Base-by-base conservation (phyloP, 2,113 vertebrate species). In the Tyto alba region DNA sequence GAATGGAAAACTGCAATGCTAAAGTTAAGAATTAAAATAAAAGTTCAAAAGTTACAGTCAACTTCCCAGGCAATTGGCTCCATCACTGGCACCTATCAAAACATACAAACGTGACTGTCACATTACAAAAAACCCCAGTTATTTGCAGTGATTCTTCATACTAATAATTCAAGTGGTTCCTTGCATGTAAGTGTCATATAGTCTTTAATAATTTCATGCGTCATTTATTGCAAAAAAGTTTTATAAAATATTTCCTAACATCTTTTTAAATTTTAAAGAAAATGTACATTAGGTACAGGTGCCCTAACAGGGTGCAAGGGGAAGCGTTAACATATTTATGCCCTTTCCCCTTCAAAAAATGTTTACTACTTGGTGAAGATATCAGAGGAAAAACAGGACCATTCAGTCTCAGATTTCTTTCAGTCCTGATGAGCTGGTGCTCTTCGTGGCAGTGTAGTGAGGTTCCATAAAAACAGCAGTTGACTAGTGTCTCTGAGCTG, bases 401-500 rank as follows among this genome's bases (percentile, higher is more conserved):
- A 95, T 77, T 97, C 94, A 96, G 97, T 98, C 98, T 97, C 98
- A 97, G 92, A 94, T 96, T 95, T 95, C 97, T 92, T 93, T 97
- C 97, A 91, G 96, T 97, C 97, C 97, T 97, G 98, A 96, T 80
- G 97, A 96, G 97, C 96, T 96, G 97, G 88, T 97, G 97, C 78
- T 97, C 92, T 97, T 97, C 94, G 95, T 98, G 97, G 98, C 97
- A 94, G 97, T 98, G 97, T 95, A 96, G 91, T 93, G 95, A 96
- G 97, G 92, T 98, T 97, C 97, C 96, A 86, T 94, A 98, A 97
- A 95, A 97, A 98, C 99, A 99, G 98, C 98, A 97, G 98, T 94
- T 98, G 98, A 98, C 98, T 98, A 99, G 97, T 97, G 99, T 97
- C 97, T 99, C 98, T 96, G 98, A 97, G 97, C 99, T 99, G 98